phyloP scores from a whole-genome alignment of 1,140 invertebrate species.

The Archegozetes longisetosus region DNA sequence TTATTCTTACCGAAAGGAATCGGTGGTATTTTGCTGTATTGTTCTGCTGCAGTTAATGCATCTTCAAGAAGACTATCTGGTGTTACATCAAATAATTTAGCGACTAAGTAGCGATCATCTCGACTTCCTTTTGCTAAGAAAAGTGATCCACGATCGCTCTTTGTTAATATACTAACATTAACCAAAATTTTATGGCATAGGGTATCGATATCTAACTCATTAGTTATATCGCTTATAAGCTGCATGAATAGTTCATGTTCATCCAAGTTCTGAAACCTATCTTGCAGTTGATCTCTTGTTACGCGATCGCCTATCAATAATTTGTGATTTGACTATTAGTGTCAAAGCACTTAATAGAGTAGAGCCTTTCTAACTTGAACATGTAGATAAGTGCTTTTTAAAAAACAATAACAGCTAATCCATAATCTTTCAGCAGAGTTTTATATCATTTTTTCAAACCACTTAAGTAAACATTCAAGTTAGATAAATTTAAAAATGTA shows the following conservation, averaged over 20 bases:
- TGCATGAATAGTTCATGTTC: slow-evolving; percentile 59
- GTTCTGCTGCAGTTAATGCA: slow-evolving; percentile 55
- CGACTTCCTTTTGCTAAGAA: slow-evolving; percentile 65
- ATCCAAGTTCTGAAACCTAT: slow-evolving; percentile 18
- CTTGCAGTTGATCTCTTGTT: slow-evolving; percentile 4
- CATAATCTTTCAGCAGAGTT: no score
- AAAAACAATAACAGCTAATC: slow-evolving; percentile 1
- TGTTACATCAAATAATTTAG: slow-evolving; percentile 80
- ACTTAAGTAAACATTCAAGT: neutral
- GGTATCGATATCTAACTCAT: slow-evolving; percentile 78
- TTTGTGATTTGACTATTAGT: no score
- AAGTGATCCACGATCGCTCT: slow-evolving; percentile 67
- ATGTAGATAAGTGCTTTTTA: neutral
- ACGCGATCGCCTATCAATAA: neutral
- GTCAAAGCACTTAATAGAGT: no score
- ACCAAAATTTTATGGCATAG: slow-evolving; percentile 85
- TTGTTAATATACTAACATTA: slow-evolving; percentile 68
- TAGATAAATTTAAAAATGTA: neutral
- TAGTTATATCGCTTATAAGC: slow-evolving; percentile 76
- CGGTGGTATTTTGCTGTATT: slow-evolving; percentile 36
- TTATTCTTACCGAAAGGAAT: slow-evolving; percentile 61
- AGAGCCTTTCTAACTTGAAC: no score
- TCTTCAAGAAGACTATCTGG: slow-evolving; percentile 66
- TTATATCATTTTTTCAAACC: no score
- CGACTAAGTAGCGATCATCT: slow-evolving; percentile 58